phyloP scores from a whole-genome alignment of 2,888 invertebrate species.

The Melieria omissa region DNA sequence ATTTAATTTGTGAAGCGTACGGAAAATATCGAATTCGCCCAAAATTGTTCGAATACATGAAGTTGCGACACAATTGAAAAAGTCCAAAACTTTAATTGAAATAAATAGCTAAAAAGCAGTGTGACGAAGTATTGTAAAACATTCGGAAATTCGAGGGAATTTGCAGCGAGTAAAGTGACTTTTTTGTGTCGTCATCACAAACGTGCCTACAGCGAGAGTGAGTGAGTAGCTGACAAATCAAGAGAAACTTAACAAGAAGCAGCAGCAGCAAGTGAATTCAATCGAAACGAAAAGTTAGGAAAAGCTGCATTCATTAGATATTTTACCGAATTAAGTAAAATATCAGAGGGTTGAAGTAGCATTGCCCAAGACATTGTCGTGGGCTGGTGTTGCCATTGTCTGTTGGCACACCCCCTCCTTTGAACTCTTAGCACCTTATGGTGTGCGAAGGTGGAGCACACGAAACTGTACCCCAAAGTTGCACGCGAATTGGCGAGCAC shows the following conservation, averaged over 20 bases:
- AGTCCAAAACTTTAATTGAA: too few species aligned
- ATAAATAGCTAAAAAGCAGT: too few species aligned
- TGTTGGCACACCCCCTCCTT: not conserved
- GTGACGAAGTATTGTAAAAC: too few species aligned
- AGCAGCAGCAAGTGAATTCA: slow-evolving; percentile 17
- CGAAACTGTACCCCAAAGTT: slow-evolving; percentile 43
- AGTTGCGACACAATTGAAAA: too few species aligned
- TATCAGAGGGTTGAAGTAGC: not conserved
- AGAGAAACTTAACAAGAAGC: slow-evolving; percentile 8
- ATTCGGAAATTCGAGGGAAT: too few species aligned
- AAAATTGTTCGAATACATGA: too few species aligned
- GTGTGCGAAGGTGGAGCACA: slow-evolving; percentile 31
- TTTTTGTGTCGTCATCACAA: slow-evolving; percentile 18
- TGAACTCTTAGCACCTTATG: not conserved
- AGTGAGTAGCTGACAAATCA: not conserved
- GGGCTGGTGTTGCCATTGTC: too few species aligned
- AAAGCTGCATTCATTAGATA: not conserved
- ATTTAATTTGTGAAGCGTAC: too few species aligned
- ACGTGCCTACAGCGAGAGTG: not conserved
- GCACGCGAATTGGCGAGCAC: slow-evolving; percentile 9
- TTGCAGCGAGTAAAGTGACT: slow-evolving; percentile 38
- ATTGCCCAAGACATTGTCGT: too few species aligned
- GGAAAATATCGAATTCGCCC: too few species aligned
- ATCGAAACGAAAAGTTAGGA: not conserved
- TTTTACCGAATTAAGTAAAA: not conserved